Conservation (phyloP, 2,113 vertebrate genomes). For the Trichomycterus rosablanca region DNA sequence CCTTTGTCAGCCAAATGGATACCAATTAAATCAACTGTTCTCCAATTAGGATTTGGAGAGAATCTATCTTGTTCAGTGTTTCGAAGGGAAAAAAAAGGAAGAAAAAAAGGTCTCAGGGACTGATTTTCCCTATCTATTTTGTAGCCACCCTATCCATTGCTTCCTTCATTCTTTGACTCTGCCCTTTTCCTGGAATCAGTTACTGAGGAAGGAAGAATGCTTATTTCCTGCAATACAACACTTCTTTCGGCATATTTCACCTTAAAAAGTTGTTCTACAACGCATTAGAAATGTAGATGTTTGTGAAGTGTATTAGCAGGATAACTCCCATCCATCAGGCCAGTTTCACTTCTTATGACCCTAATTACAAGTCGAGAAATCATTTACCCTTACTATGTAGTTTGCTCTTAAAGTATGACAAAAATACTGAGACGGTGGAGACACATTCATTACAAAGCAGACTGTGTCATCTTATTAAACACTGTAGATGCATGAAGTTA, state of each 20-base stretch:
- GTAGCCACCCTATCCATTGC: constrained; percentile 39
- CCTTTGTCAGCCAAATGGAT: constrained; percentile 96
- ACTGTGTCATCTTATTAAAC: too few species aligned
- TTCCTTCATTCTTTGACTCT: constrained; percentile 47
- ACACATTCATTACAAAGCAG: constrained; percentile 2
- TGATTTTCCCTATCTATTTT: constrained; percentile 58
- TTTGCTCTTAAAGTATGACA: constrained; percentile 23
- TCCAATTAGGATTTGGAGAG: constrained; percentile 95
- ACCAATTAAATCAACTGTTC: constrained; percentile 98
- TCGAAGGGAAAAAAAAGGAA: constrained; percentile 56
- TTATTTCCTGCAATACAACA: constrained; percentile 93
- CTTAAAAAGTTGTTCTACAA: too few species aligned
- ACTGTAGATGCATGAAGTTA: not conserved
- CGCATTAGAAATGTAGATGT: too few species aligned
- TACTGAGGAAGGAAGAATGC: constrained; percentile 71
- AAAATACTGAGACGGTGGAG: not conserved
- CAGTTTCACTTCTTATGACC: constrained; percentile 27
- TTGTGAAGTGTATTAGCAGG: constrained; percentile 66
- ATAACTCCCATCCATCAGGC: constrained; percentile 19
- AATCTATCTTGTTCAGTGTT: constrained; percentile 86
- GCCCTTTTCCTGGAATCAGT: constrained; percentile 77
- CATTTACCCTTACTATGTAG: constrained; percentile 26
- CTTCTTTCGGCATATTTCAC: constrained; percentile 75
- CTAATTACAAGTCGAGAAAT: constrained; percentile 23
- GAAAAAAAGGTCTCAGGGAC: constrained; percentile 68